A percentile compares a stretch with the other conserved stretches of the same genome.
Conservation (phyloP, 2,888 invertebrate genomes). For the Dynastes grantii region DNA sequence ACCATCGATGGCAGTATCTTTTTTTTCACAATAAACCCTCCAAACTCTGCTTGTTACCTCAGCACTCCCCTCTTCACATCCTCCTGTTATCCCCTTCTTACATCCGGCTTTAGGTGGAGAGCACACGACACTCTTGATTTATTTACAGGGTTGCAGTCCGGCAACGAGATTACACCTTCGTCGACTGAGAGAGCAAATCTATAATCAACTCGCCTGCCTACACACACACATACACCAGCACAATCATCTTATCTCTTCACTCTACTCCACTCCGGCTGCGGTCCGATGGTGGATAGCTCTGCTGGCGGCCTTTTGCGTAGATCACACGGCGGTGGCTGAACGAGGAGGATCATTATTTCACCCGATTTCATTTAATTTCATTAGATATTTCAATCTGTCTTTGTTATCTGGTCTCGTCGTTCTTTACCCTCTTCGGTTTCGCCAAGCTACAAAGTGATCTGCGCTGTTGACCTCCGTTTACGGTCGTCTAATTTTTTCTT, state of each 20-base stretch:
- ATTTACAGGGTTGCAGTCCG: conserved; percentile 57
- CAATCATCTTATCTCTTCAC: conserved; percentile 56
- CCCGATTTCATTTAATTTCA: conserved; percentile 67
- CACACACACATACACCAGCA: conserved; percentile 27
- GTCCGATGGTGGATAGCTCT: conserved; percentile 30
- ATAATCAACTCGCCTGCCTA: conserved; percentile 55
- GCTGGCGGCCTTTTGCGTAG: conserved; percentile 57
- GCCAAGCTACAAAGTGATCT: conserved; percentile 50
- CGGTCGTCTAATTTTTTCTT: conserved; percentile 61
- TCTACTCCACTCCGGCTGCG: background rate
- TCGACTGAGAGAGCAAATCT: conserved; percentile 54
- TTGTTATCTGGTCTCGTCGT: conserved; percentile 60
- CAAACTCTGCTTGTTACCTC: too few relatives aligned
- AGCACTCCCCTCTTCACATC: too few relatives aligned
- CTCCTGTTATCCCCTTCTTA: background rate
- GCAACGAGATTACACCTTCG: conserved; percentile 57
- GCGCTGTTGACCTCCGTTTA: conserved; percentile 57
- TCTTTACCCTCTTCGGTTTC: conserved; percentile 46
- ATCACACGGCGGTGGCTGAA: conserved; percentile 55
- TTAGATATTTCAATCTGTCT: conserved; percentile 67
- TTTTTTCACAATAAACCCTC: too few relatives aligned
- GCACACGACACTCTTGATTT: conserved; percentile 53
- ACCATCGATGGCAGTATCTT: too few relatives aligned
- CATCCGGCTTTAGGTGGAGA: conserved; percentile 7
- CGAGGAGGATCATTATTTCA: conserved; percentile 64